These are phyloP conservation scores for Gouania willdenowi DNA, from an alignment of 2,797 vertebrate species.

Conservation along the genomic window DNA sequence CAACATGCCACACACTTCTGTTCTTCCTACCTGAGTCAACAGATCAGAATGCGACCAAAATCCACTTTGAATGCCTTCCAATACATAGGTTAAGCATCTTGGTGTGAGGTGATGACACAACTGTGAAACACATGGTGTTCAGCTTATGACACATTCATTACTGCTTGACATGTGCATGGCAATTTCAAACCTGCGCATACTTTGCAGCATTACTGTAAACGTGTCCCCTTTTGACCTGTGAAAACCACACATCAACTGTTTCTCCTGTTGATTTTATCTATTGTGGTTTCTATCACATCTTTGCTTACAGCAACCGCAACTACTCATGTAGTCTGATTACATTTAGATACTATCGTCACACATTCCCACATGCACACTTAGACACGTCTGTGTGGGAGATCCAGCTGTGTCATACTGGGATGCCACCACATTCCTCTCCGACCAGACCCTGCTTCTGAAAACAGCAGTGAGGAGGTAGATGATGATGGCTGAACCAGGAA, in stretches of 20 bases:
- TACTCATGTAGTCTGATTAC: too few relatives aligned
- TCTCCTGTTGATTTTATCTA: slow-evolving; percentile 22
- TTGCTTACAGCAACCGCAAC: too few relatives aligned
- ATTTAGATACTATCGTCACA: slow-evolving; percentile 1
- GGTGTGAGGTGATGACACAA: slow-evolving; percentile 26
- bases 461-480: slow-evolving; percentile 5
- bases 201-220: neutral
- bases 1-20: neutral
- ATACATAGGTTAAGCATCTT: slow-evolving; percentile 5
- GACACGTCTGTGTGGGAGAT: slow-evolving; percentile 38
- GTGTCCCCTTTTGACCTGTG: too few relatives aligned
- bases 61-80: neutral
- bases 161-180: slow-evolving; percentile 1
- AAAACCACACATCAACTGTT: slow-evolving; percentile 14
- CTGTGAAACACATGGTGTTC: slow-evolving; percentile 10
- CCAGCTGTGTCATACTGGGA: slow-evolving; percentile 43
- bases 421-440: slow-evolving; percentile 49
- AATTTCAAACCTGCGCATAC: neutral
- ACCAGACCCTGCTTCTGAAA: slow-evolving; percentile 37
- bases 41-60: slow-evolving; percentile 19
- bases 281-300: neutral
- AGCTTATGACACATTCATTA: slow-evolving; percentile 15
- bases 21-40: slow-evolving; percentile 4
- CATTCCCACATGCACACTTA: slow-evolving; percentile 8
- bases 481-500: slow-evolving; percentile 16